A percentile compares a stretch with the other conserved stretches of the same genome.
Evolutionary conservation across 2,797 vertebrate genomes (phyloP).

Genomic region (Graptemys geographica): DNA sequence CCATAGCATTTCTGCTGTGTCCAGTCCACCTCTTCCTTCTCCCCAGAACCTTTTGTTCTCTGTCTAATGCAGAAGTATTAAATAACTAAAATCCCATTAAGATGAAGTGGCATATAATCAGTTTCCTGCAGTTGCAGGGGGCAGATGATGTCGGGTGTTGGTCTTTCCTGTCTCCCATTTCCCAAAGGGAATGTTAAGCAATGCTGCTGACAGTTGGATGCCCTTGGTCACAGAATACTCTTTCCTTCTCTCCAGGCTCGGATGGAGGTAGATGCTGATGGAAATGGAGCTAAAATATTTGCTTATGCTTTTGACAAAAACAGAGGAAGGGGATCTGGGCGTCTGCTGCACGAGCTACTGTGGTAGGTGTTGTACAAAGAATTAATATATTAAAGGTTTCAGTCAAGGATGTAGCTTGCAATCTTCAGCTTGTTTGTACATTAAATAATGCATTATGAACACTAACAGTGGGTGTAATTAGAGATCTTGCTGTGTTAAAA

Average conservation of each 20-base stretch:
- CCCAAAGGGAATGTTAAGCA: not conserved
- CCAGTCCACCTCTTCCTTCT: not conserved
- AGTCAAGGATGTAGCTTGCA: not conserved
- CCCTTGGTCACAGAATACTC: not conserved
- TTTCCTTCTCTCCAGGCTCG: conserved; percentile 86
- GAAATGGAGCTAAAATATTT: conserved; percentile 98
- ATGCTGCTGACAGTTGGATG: fast-evolving
- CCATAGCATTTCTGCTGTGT: not conserved
- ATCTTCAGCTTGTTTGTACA: fast-evolving
- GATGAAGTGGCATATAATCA: not conserved
- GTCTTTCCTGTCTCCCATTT: fast-evolving
- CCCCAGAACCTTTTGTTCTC: not conserved
- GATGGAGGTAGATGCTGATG: conserved; percentile 98
- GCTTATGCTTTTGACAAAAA: conserved; percentile 99
- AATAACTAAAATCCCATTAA: fast-evolving
- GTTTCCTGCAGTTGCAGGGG: not conserved
- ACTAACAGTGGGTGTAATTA: not conserved
- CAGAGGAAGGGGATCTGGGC: conserved; percentile 93
- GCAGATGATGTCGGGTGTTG: fast-evolving
- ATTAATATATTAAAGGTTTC: fast-evolving
- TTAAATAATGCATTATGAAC: not conserved
- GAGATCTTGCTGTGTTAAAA: not conserved
- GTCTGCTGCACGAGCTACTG: conserved; percentile 94
- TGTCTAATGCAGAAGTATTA: not conserved
- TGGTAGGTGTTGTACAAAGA: conserved; percentile 85